Percentiles rank a stretch among this genome's conserved stretches.
Conservation (phyloP, 1,140 invertebrate species). For the Matsumurasca onukii region DNA sequence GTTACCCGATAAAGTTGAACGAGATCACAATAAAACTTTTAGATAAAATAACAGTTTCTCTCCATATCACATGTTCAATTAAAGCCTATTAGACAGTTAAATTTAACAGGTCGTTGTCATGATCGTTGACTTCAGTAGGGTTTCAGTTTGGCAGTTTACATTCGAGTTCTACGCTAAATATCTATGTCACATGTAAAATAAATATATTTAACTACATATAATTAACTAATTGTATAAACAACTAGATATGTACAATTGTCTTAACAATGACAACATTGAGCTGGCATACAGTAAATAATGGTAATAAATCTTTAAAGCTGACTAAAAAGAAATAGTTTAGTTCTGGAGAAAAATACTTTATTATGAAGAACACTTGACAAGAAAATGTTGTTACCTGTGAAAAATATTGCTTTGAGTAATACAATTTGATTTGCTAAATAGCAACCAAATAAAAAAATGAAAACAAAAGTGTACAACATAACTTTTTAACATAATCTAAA, state of each 20-base stretch:
- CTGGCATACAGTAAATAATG: slow-evolving; percentile 1
- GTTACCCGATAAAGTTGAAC: neutral
- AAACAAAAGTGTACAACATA: neutral
- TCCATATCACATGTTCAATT: neutral
- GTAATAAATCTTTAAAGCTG: neutral
- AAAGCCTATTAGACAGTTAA: neutral
- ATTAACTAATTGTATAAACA: neutral
- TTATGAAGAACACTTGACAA: no score
- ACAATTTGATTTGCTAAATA: no score
- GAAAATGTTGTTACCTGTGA: no score
- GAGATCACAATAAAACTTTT: slow-evolving; percentile 14
- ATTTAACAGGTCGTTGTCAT: slow-evolving; percentile 9
- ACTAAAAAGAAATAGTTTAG: neutral
- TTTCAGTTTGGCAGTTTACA: slow-evolving; percentile 9
- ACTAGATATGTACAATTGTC: slow-evolving; percentile 18
- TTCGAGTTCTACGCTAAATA: neutral
- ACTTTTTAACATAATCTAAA: slow-evolving; percentile 12
- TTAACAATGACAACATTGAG: slow-evolving; percentile 22
- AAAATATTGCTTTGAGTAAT: no score
- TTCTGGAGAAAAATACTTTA: no score
- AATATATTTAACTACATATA: slow-evolving; percentile 10
- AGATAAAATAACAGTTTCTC: neutral
- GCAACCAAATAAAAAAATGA: no score
- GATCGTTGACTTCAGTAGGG: slow-evolving; percentile 6
- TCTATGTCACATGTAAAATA: slow-evolving; percentile 17